phyloP scores from a whole-genome alignment of 2,888 invertebrate species.

The Limnephilus rhombicus region DNA sequence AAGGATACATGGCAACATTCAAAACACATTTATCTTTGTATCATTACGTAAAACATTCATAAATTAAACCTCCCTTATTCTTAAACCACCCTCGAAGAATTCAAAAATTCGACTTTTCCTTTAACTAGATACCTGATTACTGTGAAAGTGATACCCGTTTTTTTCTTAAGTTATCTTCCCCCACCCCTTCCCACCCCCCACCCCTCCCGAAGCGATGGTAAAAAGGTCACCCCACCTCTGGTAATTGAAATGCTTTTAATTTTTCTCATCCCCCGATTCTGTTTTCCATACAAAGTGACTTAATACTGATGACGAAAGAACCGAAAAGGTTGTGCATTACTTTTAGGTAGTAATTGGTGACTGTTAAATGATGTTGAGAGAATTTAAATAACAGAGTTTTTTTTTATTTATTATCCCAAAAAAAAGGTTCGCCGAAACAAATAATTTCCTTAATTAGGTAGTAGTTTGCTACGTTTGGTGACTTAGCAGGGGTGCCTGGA shows the following conservation, averaged over 20 bases:
- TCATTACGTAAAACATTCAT: background rate
- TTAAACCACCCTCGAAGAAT: background rate
- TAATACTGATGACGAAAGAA: constrained; percentile 3
- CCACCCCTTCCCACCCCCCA: background rate
- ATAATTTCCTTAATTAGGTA: too few relatives aligned
- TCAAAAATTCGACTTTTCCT: constrained; percentile 25
- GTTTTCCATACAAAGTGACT: constrained; percentile 44
- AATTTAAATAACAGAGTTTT: too few relatives aligned
- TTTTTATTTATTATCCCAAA: too few relatives aligned
- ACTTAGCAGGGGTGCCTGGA: too few relatives aligned
- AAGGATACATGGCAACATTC: background rate
- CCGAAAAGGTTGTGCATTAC: background rate
- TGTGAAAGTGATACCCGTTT: constrained; percentile 34
- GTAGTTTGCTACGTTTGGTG: too few relatives aligned
- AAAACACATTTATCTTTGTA: background rate
- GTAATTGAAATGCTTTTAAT: constrained; percentile 67
- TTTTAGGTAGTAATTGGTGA: background rate
- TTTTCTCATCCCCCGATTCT: constrained; percentile 49
- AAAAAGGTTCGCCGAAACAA: too few relatives aligned
- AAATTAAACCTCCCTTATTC: background rate
- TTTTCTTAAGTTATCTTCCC: constrained; percentile 41
- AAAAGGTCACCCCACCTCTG: constrained; percentile 51
- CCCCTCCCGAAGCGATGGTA: background rate
- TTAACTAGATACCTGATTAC: constrained; percentile 29
- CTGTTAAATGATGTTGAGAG: background rate